Percentiles rank a stretch among this genome's conserved stretches.
Conservation (phyloP, 2,113 vertebrate species). For the Alces alces region DNA sequence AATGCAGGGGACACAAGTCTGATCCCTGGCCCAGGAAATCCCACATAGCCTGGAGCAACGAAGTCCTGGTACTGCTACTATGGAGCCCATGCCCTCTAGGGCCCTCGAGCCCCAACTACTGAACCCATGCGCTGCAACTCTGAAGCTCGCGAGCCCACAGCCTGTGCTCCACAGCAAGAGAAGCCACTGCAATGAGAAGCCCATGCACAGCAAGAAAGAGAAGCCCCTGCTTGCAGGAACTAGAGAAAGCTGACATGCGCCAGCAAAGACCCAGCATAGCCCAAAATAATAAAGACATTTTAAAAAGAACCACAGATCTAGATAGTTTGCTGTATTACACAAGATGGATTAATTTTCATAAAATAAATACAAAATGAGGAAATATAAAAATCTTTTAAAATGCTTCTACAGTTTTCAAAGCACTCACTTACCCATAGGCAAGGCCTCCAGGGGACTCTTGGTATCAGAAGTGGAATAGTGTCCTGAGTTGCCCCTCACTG, state of each 20-base stretch:
- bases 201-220: neutral
- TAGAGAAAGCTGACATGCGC: accelerated
- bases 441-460: neutral
- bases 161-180: neutral
- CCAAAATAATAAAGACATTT: neutral
- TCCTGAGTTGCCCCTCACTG: neutral
- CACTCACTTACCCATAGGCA: neutral
- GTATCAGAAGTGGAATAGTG: neutral
- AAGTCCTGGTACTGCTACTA: neutral
- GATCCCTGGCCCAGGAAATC: neutral
- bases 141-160: neutral
- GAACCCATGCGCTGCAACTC: neutral
- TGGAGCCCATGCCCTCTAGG: neutral
- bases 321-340: neutral
- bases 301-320: neutral
- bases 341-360: neutral
- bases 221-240: neutral
- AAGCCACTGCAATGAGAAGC: neutral
- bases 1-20: neutral
- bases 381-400: slow-evolving; percentile 13
- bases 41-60: neutral
- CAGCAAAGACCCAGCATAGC: neutral
- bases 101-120: neutral
- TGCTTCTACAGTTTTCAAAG: neutral
- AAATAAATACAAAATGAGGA: neutral